Conservation (phyloP, 2,113 vertebrate genomes). For the Otus sunia region DNA sequence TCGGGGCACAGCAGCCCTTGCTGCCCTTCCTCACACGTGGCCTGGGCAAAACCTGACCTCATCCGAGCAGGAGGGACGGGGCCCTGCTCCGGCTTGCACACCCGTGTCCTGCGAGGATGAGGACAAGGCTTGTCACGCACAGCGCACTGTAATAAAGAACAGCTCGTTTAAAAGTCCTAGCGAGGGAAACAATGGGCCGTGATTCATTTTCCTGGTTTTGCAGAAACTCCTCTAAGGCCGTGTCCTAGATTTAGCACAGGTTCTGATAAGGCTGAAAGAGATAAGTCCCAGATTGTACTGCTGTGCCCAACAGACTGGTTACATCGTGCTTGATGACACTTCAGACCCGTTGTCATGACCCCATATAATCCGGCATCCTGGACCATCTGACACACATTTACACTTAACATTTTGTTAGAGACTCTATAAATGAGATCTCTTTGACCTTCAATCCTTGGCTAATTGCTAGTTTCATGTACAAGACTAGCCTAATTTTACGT, state of each 20-base stretch:
- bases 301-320: slow-evolving; percentile 68
- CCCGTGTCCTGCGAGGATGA: rapidly evolving
- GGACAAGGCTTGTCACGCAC: not conserved
- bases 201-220: not conserved
- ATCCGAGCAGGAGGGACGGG: rapidly evolving
- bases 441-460: slow-evolving; percentile 84
- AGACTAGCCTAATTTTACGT: slow-evolving; percentile 81
- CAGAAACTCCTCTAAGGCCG: slow-evolving; percentile 50
- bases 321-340: slow-evolving; percentile 66
- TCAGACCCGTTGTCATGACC: slow-evolving; percentile 69
- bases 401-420: slow-evolving; percentile 88
- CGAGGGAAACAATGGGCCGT: not conserved
- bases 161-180: not conserved
- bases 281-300: slow-evolving; percentile 72
- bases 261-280: slow-evolving; percentile 53
- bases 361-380: slow-evolving; percentile 81
- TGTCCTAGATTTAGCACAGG: slow-evolving; percentile 59
- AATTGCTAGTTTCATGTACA: slow-evolving; percentile 83
- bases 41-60: not conserved
- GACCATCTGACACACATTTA: slow-evolving; percentile 95
- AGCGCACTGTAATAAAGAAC: rapidly evolving
- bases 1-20: not conserved
- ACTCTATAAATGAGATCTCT: slow-evolving; percentile 83
- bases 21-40: rapidly evolving
- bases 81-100: not conserved